Percentiles rank a stretch among this genome's conserved stretches.
Conservation (phyloP, 2,113 vertebrate genomes). For the Chelonoidis abingdonii region DNA sequence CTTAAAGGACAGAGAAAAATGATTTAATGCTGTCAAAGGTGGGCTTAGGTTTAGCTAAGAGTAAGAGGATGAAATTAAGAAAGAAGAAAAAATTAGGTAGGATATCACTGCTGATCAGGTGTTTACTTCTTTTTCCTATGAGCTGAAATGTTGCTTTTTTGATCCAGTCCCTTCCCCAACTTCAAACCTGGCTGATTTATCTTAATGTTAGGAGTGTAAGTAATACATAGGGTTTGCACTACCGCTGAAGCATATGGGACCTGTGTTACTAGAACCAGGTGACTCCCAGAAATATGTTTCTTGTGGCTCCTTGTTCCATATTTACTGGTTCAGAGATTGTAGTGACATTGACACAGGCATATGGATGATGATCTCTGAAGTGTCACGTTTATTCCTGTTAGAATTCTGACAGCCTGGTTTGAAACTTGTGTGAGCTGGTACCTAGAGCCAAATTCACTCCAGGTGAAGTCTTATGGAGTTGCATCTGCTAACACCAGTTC, state of each 20-base stretch:
- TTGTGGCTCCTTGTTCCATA: neutral
- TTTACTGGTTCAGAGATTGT: neutral
- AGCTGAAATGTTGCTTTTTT: neutral
- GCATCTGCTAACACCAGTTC: neutral
- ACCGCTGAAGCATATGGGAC: neutral
- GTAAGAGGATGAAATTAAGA: neutral
- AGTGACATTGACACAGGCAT: neutral
- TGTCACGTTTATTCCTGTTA: neutral
- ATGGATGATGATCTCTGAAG: neutral
- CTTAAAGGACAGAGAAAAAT: neutral
- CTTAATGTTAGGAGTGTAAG: neutral
- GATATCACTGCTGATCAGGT: neutral
- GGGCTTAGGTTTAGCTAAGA: neutral
- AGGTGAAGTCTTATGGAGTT: rapidly evolving
- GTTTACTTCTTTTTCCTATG: neutral
- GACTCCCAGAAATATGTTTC: neutral
- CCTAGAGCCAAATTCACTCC: neutral
- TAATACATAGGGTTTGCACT: neutral
- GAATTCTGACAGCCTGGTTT: rapidly evolving
- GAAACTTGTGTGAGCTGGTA: neutral
- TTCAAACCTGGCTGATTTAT: neutral
- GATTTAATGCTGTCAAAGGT: neutral
- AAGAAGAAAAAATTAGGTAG: neutral
- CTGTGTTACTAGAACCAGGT: neutral
- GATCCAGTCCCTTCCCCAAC: neutral